These are phyloP conservation scores for Drosophila hamatofila DNA, from an alignment of 2,888 invertebrate species.

Conservation along the genomic window DNA sequence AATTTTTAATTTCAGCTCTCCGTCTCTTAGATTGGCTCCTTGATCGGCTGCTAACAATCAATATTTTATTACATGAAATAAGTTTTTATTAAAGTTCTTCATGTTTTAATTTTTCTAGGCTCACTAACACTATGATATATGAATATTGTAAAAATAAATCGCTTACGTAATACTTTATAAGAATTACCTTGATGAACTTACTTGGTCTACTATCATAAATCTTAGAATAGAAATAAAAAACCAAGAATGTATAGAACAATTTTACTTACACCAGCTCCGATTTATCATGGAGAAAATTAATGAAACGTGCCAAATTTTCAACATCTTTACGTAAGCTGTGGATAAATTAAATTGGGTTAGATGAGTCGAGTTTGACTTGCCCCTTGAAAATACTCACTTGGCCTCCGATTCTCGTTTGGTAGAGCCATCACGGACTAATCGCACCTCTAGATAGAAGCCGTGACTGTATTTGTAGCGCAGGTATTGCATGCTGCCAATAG, in stretches of 20 bases:
- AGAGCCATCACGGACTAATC: conserved; percentile 68
- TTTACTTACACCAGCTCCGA: conserved; percentile 72
- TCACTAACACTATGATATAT: too few relatives aligned
- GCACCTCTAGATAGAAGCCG: conserved; percentile 84
- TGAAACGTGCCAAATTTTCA: conserved; percentile 70
- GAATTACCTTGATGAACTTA: too few relatives aligned
- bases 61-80: too few relatives aligned
- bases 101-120: too few relatives aligned
- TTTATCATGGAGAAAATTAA: conserved; percentile 70
- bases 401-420: conserved; percentile 62
- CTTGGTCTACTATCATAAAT: too few relatives aligned
- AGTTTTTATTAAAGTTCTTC: too few relatives aligned
- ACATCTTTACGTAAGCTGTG: conserved; percentile 70
- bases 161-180: too few relatives aligned
- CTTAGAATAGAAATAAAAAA: too few relatives aligned
- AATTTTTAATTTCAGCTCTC: too few relatives aligned
- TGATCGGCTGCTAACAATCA: too few relatives aligned
- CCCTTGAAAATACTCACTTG: conserved; percentile 56
- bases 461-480: conserved; percentile 90
- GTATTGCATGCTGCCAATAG: conserved; percentile 90
- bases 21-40: too few relatives aligned
- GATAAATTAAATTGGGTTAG: not conserved
- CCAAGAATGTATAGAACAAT: not conserved
- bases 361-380: not conserved
- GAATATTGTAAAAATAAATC: too few relatives aligned